Evolutionary conservation across 2,797 vertebrate genomes (phyloP).

Genomic region (Parauchenoglanis punctatus): DNA sequence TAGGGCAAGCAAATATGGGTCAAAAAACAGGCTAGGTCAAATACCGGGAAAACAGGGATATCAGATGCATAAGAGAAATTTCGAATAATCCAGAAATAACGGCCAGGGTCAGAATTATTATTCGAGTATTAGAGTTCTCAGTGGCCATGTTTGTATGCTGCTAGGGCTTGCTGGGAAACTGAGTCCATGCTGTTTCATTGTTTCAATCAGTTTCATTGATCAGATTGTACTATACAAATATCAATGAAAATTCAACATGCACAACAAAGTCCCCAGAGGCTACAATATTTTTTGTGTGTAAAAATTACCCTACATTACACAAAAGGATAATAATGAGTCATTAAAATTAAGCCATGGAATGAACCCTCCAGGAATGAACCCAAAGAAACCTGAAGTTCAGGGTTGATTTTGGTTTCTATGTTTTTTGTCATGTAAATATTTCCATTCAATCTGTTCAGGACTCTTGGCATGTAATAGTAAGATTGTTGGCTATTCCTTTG

Average conservation of each 20-base stretch:
- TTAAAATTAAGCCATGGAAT: not conserved
- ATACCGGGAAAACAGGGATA: too few relatives aligned
- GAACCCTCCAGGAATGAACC: not conserved
- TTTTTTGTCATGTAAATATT: not conserved
- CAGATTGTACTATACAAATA: not conserved
- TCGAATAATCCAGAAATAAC: too few relatives aligned
- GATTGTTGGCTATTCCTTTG: not conserved
- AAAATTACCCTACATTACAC: not conserved
- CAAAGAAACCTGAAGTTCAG: not conserved
- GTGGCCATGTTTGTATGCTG: too few relatives aligned
- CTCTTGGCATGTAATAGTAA: not conserved
- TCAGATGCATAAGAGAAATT: too few relatives aligned
- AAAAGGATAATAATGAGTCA: not conserved
- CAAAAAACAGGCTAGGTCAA: too few relatives aligned
- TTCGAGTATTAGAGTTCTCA: too few relatives aligned
- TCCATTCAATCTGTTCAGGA: slow-evolving; percentile 3
- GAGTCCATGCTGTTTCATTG: too few relatives aligned
- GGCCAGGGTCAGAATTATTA: too few relatives aligned
- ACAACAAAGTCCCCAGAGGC: not conserved
- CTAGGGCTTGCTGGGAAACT: too few relatives aligned
- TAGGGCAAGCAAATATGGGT: too few relatives aligned
- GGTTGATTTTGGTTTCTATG: not conserved
- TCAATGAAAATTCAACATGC: not conserved
- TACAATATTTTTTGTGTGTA: not conserved
- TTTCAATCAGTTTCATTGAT: not conserved